These are phyloP conservation scores for Caenorhabditis sp. DNA, from an alignment of 2,888 invertebrate species.

Conservation along the genomic window DNA sequence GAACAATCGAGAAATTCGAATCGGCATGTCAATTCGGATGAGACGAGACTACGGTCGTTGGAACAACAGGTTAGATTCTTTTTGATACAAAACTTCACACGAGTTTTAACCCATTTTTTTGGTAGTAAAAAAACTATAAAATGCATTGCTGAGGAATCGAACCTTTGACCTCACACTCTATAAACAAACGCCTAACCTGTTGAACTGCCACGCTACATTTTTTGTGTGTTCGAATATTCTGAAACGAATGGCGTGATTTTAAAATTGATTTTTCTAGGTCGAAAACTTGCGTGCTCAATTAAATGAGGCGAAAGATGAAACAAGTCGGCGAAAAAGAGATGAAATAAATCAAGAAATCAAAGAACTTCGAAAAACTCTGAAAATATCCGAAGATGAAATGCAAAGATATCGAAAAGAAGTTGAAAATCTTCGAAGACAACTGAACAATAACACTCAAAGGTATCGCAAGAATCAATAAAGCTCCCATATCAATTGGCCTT, in stretches of 20 bases:
- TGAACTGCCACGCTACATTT: too few species aligned
- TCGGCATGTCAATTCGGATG: constrained; percentile 12
- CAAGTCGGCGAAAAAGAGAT: constrained; percentile 15
- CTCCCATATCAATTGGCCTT: background rate
- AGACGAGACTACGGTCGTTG: constrained; percentile 23
- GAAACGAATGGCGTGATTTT: too few species aligned
- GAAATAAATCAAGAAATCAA: constrained; percentile 32
- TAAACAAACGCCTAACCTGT: too few species aligned
- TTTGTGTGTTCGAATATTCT: too few species aligned
- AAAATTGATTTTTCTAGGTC: constrained; percentile 62
- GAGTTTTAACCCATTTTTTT: too few species aligned
- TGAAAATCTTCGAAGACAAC: constrained; percentile 49
- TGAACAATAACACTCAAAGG: constrained; percentile 39
- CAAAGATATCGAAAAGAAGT: constrained; percentile 59
- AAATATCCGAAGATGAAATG: constrained; percentile 62
- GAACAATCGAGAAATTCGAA: background rate
- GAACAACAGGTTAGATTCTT: constrained; percentile 27
- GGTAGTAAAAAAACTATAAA: too few species aligned
- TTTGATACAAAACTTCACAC: too few species aligned
- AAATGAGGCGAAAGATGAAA: constrained; percentile 50
- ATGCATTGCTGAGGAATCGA: too few species aligned
- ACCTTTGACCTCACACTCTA: too few species aligned
- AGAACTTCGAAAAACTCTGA: constrained; percentile 54
- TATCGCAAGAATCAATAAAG: background rate
- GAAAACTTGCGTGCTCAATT: constrained; percentile 63